Conservation (phyloP, 2,113 vertebrate species). For the Podarcis cretensis region DNA sequence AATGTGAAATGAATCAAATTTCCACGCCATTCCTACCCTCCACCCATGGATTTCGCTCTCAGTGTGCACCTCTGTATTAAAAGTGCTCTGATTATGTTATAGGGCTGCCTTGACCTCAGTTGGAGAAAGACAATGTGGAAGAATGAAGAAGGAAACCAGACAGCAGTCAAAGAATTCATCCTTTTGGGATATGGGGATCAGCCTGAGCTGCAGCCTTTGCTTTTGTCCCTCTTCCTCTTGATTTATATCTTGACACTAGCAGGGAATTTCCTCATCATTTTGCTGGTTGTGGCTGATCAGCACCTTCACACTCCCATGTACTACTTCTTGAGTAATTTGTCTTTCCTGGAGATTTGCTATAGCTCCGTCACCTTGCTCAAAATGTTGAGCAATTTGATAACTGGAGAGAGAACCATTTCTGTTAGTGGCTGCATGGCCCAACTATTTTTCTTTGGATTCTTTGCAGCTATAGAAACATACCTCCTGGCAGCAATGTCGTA, state of each 20-base stretch:
- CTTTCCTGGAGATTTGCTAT: conserved; percentile 52
- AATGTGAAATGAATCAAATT: no score
- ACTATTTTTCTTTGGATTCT: conserved; percentile 48
- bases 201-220: conserved; percentile 22
- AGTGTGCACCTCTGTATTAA: no score
- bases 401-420: no score
- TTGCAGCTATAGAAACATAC: conserved; percentile 35
- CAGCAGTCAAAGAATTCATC: neutral
- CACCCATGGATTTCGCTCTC: no score
- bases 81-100: no score
- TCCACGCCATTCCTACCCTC: no score
- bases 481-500: conserved; percentile 57
- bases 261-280: conserved; percentile 59
- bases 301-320: conserved; percentile 41
- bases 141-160: neutral
- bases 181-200: conserved; percentile 38
- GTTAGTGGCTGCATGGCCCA: conserved; percentile 13
- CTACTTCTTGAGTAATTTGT: conserved; percentile 5
- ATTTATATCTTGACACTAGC: conserved; percentile 54
- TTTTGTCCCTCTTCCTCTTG: conserved; percentile 47
- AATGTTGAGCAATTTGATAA: no score
- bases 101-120: no score
- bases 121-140: no score
- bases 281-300: conserved; percentile 31
- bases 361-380: conserved; percentile 31